These are phyloP conservation scores for Drosophila robusta DNA, from an alignment of 2,888 invertebrate genomes.

Conservation along the genomic window DNA sequence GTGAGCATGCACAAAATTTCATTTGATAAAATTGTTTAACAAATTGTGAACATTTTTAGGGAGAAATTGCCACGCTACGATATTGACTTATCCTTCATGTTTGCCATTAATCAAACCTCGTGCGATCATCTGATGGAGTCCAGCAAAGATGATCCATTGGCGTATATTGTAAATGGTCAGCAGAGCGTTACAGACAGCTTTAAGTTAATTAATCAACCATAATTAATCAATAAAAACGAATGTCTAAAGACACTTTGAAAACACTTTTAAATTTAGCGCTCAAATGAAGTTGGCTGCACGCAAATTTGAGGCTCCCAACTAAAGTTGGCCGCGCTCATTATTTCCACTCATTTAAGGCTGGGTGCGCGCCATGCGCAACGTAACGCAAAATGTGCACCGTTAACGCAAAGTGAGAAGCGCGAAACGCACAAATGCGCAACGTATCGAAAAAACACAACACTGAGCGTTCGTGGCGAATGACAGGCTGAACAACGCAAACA, in stretches of 20 bases:
- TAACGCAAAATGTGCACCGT: constrained; percentile 10
- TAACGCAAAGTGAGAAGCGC: constrained; percentile 14
- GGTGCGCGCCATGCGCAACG: constrained; percentile 13
- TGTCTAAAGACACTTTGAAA: not conserved
- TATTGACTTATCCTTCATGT: constrained; percentile 94
- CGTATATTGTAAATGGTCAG: constrained; percentile 82
- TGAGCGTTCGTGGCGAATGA: constrained; percentile 45
- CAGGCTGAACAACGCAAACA: constrained; percentile 58
- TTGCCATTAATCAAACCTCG: constrained; percentile 91
- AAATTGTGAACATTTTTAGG: constrained; percentile 63
- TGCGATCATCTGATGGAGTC: constrained; percentile 83
- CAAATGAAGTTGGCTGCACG: constrained; percentile 25
- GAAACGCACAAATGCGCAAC: constrained; percentile 2
- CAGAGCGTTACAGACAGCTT: constrained; percentile 74
- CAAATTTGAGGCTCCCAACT: not conserved
- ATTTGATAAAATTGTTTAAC: too few species aligned
- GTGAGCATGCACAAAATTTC: constrained; percentile 48
- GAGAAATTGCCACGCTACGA: constrained; percentile 88
- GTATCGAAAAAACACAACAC: constrained; percentile 36
- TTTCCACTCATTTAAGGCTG: constrained; percentile 2
- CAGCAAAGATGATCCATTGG: constrained; percentile 82
- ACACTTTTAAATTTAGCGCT: constrained; percentile 38
- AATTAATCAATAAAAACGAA: constrained; percentile 18
- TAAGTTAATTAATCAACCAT: constrained; percentile 75
- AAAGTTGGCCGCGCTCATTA: constrained; percentile 11